A percentile compares a stretch with the other conserved stretches of the same genome.
phyloP scores from a whole-genome alignment of 92 coral and sea anemone species.

The Phenganax marumi region DNA sequence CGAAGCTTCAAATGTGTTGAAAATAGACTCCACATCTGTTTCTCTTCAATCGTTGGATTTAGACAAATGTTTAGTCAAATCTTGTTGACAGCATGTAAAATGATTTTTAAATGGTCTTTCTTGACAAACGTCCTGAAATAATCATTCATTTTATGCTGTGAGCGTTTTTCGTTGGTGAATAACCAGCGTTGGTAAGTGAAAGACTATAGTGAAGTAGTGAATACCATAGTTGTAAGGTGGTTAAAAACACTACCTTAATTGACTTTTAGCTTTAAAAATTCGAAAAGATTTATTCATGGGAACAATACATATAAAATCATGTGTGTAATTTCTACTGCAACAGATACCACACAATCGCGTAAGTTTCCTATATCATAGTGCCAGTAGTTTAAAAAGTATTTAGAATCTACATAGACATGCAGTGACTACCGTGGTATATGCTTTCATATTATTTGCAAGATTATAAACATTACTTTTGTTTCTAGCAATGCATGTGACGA shows the following conservation, averaged over 20 bases:
- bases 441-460: no score
- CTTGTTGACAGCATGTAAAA: constrained; percentile 16
- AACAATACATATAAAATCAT: no score
- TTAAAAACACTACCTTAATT: not conserved
- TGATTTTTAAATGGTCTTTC: constrained; percentile 1
- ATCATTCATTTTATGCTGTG: not conserved
- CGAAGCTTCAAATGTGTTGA: not conserved
- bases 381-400: no score
- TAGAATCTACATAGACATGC: no score
- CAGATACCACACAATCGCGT: no score
- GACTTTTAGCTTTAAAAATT: no score
- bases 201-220: not conserved
- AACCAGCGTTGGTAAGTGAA: not conserved
- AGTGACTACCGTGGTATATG: no score
- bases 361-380: no score
- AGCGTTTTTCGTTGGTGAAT: not conserved
- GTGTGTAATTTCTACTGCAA: no score
- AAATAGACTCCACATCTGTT: not conserved
- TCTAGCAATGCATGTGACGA: not conserved
- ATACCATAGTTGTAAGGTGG: not conserved
- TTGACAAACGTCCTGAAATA: not conserved
- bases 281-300: no score
- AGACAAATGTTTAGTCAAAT: not conserved
- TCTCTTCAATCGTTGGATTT: not conserved
- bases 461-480: not conserved